These are phyloP conservation scores for Patella ulyssiponensis DNA, from an alignment of 2,888 invertebrate species.

Conservation along the genomic window DNA sequence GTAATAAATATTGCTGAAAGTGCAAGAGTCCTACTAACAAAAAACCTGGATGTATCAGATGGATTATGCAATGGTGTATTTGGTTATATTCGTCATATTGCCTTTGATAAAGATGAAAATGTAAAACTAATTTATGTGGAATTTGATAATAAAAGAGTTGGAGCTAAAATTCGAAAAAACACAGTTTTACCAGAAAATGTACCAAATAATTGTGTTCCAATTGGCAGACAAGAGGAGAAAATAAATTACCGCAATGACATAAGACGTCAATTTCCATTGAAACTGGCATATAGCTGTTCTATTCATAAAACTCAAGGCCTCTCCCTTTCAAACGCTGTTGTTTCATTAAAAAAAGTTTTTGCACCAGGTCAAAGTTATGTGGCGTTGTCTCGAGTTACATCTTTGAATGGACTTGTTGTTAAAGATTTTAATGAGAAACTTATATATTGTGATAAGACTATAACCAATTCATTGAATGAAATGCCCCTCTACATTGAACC, in stretches of 20 bases:
- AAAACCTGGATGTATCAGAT: slow-evolving; percentile 22
- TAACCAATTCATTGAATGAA: not conserved
- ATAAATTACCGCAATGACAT: slow-evolving; percentile 6
- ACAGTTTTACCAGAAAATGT: no score
- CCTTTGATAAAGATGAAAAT: not conserved
- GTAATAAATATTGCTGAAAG: slow-evolving; percentile 10
- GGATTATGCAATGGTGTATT: slow-evolving; percentile 27
- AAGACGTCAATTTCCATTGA: slow-evolving; percentile 20
- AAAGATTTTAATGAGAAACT: not conserved
- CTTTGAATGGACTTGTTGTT: not conserved
- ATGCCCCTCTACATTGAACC: not conserved
- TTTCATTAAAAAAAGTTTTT: slow-evolving; percentile 5
- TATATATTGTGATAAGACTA: not conserved
- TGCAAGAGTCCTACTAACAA: slow-evolving; percentile 23
- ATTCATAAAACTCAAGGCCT: not conserved
- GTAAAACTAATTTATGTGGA: not conserved
- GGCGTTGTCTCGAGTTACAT: not conserved
- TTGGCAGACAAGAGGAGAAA: slow-evolving; percentile 12
- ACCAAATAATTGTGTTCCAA: not conserved
- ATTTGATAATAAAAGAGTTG: slow-evolving; percentile 23
- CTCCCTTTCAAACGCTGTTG: not conserved
- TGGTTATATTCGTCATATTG: slow-evolving; percentile 15
- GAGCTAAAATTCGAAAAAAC: not conserved
- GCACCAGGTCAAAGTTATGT: not conserved
- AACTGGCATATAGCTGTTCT: slow-evolving; percentile 4